Evolutionary conservation across 2,888 invertebrate species (phyloP), one percentile per base, ranked within the genome.

Genomic region (Shargacucullia verbasci): DNA sequence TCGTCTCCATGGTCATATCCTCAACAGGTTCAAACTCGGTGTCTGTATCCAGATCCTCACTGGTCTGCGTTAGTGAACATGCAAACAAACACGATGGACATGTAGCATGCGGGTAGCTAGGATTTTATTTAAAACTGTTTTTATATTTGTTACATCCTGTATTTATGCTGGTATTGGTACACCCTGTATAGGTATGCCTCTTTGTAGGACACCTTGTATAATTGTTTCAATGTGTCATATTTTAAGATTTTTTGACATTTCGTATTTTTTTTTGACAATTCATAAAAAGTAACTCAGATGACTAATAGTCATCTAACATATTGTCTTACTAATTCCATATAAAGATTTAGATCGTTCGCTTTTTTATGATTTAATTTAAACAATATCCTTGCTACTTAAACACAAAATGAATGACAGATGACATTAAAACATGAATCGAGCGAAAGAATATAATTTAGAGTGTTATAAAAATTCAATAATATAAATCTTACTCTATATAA

Each of bases 11-110:
- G 59, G 95, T 96, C 95, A 95, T 95, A 77, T 96, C 96, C 76
- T 96, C 96, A 56, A 95, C 95, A 2, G 96, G 95, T 81, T 96
- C 96, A 88, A 96, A 96, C 86, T 96, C 96, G 8, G 96, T 96
- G 80, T 96, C 96, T 1, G 96, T 96, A 85, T 96, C 96, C 74
- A 96, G 87, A 68, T 96, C 96, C 86, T 96, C 96, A 76, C 95
- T 95, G 55, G 95, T 96, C 95, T 96, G 90, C 72, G 63, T 73
- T 72, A 68, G 82, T 81, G 54, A 75, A 79, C 73, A 75, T 68
- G 69, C 77, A 65, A 73, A 70, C 70, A 74, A 69, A 75, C 70
- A 65, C 67, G 37, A 72, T 20, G 61, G 67, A 83, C 59, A 66
- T 71, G 37, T 29, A 62, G 70, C 72, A 80, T 75, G 78, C 81